Conservation (phyloP, 2,888 invertebrate species). For the Caenorhabditis sinica region DNA sequence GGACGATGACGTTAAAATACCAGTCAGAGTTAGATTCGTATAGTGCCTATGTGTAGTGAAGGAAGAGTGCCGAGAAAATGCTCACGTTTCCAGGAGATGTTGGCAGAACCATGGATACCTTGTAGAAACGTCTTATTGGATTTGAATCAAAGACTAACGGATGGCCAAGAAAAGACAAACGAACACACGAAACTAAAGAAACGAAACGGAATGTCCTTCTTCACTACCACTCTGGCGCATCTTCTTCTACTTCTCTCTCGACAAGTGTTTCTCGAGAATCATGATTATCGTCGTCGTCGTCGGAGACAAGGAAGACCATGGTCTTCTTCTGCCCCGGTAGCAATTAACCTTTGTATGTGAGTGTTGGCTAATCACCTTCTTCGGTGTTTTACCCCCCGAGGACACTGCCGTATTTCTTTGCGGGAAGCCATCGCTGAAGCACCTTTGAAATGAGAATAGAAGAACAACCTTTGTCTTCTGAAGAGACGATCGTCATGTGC, state of each 20-base stretch:
- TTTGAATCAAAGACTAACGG: background rate
- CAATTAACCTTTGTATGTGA: conserved; percentile 41
- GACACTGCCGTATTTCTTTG: conserved; percentile 30
- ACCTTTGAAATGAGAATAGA: conserved; percentile 9
- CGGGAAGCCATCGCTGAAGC: conserved; percentile 37
- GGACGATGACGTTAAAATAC: conserved; percentile 9
- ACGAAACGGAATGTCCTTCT: conserved; percentile 18
- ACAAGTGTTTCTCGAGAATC: conserved; percentile 41
- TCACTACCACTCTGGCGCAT: background rate
- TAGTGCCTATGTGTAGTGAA: background rate
- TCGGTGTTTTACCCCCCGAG: conserved; percentile 29
- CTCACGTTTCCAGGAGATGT: background rate
- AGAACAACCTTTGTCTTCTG: conserved; percentile 20
- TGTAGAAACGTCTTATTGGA: background rate
- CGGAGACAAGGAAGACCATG: conserved; percentile 11
- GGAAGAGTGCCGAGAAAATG: background rate
- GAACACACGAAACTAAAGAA: conserved; percentile 16
- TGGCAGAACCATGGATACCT: background rate
- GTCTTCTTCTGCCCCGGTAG: conserved; percentile 30
- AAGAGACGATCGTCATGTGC: background rate
- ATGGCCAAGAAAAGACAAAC: background rate
- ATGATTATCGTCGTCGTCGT: conserved; percentile 13
- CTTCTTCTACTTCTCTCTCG: conserved; percentile 24
- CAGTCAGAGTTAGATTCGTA: background rate
- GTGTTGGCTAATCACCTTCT: conserved; percentile 39